These are phyloP conservation scores for Melanotaenia maccullochi DNA, from an alignment of 2,797 vertebrate species.

Conservation along the genomic window DNA sequence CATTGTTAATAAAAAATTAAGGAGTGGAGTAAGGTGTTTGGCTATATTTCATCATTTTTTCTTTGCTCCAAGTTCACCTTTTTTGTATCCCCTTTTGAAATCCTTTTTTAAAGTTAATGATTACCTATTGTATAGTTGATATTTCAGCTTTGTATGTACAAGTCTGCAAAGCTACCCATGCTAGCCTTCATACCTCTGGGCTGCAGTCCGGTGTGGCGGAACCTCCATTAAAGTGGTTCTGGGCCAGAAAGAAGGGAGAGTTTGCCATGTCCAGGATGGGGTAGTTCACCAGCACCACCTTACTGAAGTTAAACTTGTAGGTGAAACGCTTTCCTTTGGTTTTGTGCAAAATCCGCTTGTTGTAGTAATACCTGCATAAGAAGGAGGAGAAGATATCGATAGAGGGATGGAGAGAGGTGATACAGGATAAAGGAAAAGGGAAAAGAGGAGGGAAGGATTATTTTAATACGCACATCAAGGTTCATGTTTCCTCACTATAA, in stretches of 20 bases:
- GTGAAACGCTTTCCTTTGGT: conserved; percentile 97
- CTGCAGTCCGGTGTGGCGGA: conserved; percentile 86
- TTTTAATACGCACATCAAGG: conserved; percentile 71
- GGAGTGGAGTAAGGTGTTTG: neutral
- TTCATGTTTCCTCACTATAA: conserved; percentile 65
- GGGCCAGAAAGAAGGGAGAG: conserved; percentile 89
- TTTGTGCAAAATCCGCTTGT: conserved; percentile 95
- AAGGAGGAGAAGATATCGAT: conserved; percentile 46
- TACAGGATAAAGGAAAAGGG: conserved; percentile 63
- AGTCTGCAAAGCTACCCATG: conserved; percentile 6
- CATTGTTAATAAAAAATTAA: conserved; percentile 52
- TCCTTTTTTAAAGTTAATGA: neutral
- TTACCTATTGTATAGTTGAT: neutral
- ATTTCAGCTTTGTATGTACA: neutral
- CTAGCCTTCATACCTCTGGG: conserved; percentile 85
- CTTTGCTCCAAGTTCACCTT: conserved; percentile 4
- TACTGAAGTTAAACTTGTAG: conserved; percentile 98
- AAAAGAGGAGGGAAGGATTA: conserved; percentile 71
- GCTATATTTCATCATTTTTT: neutral
- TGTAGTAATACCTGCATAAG: conserved; percentile 91
- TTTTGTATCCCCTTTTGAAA: conserved; percentile 2
- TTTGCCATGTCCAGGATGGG: conserved; percentile 92
- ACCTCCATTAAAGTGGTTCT: conserved; percentile 88
- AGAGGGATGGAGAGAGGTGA: conserved; percentile 50
- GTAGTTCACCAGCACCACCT: conserved; percentile 93